Evolutionary conservation across 2,797 vertebrate species (phyloP), one percentile per base, ranked within the genome.

Genomic region (Acipenser transmontanus): DNA sequence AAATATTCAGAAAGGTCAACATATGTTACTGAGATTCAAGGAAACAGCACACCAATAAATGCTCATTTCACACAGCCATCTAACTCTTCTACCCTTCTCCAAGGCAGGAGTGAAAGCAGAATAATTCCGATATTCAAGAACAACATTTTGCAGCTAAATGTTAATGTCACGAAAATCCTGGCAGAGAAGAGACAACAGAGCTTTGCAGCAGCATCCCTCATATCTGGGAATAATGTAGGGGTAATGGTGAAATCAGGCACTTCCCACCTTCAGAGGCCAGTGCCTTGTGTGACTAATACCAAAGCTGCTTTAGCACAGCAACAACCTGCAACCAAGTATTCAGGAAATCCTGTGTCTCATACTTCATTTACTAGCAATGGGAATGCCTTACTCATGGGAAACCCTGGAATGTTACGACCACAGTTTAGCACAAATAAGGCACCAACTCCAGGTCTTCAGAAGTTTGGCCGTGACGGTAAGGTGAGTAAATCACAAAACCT

Each of bases 81-180:
- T 34, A 34, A 13, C 6, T 0, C 10, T 4, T 51, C 69, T 49
- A 8, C 8, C 34, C 63, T 1, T n/a, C 51, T 14, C 11, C 59
- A 50, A 50, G 14, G 49, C 20, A 34, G 50, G 47, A 51, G 54
- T 11, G 51, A 49, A 12, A 50, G 13, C n/a, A 87, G 71, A 73
- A 72, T 83, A 59, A 76, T 86, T 54, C 85, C 87, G 17, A 50
- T 85, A 68, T 89, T 89, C 64, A 78, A 61, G 65, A 84, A 69
- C 72, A 82, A 74, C 49, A 57, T 49, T 11, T 71, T 79, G 0
- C 76, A 66, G 0, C 65, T 4, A 1, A 78, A 59, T 8, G 4
- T 78, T 50, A 82, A 74, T 13, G 6, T 73, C 8, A 74, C 77
- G 6, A 72, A 75, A 66, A 80, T 81, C 50, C 20, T 57, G 4